Conservation (phyloP, 1,140 invertebrate species). For the Drosophila malerkotliana region DNA sequence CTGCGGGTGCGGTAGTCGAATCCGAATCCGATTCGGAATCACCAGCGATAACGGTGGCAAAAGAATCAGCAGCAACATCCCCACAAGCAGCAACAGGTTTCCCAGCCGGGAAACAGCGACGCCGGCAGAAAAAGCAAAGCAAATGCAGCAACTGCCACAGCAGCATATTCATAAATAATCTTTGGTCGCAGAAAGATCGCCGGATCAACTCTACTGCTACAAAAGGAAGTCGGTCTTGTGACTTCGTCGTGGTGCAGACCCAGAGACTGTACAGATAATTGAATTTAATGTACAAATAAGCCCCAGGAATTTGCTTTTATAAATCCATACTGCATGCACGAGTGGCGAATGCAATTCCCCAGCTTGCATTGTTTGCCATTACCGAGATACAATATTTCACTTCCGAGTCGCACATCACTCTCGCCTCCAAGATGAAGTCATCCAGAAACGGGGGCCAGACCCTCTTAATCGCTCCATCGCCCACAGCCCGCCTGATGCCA, state of each 20-base stretch:
- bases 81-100: slow-evolving; percentile 27
- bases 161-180: slow-evolving; percentile 38
- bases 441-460: slow-evolving; percentile 63
- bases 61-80: slow-evolving; percentile 3
- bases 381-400: slow-evolving; percentile 25
- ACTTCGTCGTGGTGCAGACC: slow-evolving; percentile 58
- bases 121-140: slow-evolving; percentile 13
- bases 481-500: slow-evolving; percentile 29
- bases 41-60: slow-evolving; percentile 25
- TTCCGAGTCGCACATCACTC: slow-evolving; percentile 33
- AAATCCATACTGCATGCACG: slow-evolving; percentile 6
- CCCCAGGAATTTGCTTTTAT: slow-evolving; percentile 64
- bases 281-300: slow-evolving; percentile 74
- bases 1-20: slow-evolving; percentile 13
- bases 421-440: slow-evolving; percentile 52
- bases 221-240: slow-evolving; percentile 74
- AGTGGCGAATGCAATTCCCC: slow-evolving; percentile 33
- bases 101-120: slow-evolving; percentile 37
- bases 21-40: slow-evolving; percentile 25
- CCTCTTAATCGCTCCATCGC: slow-evolving; percentile 60
- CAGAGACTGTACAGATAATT: slow-evolving; percentile 66
- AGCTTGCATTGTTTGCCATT: slow-evolving; percentile 27
- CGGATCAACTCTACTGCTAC: slow-evolving; percentile 29
- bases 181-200: slow-evolving; percentile 34
- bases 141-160: slow-evolving; percentile 7